A percentile compares a stretch with the other conserved stretches of the same genome.
Conservation (phyloP, 2,888 invertebrate species). For the Eupithecia abbreviata region DNA sequence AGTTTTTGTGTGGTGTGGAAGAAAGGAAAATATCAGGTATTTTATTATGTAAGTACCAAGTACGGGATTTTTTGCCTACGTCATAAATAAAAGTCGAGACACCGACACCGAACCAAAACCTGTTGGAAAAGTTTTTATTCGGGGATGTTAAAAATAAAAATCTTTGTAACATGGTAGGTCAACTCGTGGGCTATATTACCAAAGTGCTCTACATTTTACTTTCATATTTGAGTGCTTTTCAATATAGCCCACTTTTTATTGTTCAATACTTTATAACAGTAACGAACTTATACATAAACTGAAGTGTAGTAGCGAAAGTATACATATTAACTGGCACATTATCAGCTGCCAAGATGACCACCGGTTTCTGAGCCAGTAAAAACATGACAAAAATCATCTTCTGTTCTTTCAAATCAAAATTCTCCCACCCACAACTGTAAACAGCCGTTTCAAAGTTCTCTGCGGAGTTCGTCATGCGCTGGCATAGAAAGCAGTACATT, state of each 20-base stretch:
- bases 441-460: slow-evolving; percentile 66
- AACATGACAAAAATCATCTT: slow-evolving; percentile 64
- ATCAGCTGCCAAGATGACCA: slow-evolving; percentile 67
- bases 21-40: not conserved
- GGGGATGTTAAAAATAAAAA: not conserved
- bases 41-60: not conserved
- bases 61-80: not conserved
- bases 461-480: slow-evolving; percentile 66
- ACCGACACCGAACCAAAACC: not conserved
- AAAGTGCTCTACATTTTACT: not conserved
- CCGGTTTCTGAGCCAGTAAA: slow-evolving; percentile 64
- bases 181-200: not conserved
- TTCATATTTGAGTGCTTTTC: not conserved
- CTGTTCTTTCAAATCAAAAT: slow-evolving; percentile 63
- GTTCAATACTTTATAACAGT: slow-evolving; percentile 54
- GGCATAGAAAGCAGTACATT: slow-evolving; percentile 72
- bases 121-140: not conserved
- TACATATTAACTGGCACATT: slow-evolving; percentile 75
- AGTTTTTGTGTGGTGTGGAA: not conserved
- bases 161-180: not conserved
- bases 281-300: slow-evolving; percentile 71
- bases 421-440: slow-evolving; percentile 76
- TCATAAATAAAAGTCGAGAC: not conserved
- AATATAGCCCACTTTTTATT: not conserved
- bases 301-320: slow-evolving; percentile 71